A percentile compares a stretch with the other conserved stretches of the same genome.
Evolutionary conservation across 2,113 vertebrate species (phyloP).

Genomic region (Cnemophilus loriae): DNA sequence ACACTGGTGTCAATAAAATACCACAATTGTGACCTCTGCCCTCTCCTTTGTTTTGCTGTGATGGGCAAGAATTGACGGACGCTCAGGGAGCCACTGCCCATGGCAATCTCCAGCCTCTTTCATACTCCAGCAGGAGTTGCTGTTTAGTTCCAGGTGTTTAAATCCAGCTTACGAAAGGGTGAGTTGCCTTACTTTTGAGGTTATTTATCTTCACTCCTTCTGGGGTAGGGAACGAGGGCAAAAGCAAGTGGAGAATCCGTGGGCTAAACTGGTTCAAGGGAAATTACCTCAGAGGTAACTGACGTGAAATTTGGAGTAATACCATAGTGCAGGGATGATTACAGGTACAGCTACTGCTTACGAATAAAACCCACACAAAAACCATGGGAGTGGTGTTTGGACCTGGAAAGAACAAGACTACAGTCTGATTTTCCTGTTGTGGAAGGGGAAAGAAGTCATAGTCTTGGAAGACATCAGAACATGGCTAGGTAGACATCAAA

Average conservation of each 20-base stretch:
- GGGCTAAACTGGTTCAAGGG: not conserved
- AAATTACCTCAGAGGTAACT: not conserved
- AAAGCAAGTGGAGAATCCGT: not conserved
- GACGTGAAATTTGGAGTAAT: not conserved
- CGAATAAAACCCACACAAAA: fast-evolving
- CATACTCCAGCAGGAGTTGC: fast-evolving
- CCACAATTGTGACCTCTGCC: not conserved
- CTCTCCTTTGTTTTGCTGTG: not conserved
- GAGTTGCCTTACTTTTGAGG: not conserved
- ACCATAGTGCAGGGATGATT: not conserved
- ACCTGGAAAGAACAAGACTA: not conserved
- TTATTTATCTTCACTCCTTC: not conserved
- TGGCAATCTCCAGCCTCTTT: not conserved
- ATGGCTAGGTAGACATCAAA: not conserved
- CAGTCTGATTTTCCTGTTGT: not conserved
- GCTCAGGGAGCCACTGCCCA: fast-evolving
- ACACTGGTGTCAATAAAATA: not conserved
- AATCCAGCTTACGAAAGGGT: not conserved
- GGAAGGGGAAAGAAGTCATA: not conserved
- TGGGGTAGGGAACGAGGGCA: not conserved
- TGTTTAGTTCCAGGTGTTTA: not conserved
- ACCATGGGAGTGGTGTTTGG: not conserved
- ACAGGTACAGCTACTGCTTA: not conserved
- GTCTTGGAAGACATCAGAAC: not conserved
- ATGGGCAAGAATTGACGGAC: not conserved